Base-by-base conservation (phyloP, 2,888 invertebrate genomes). In the Aphodius sticticus region DNA sequence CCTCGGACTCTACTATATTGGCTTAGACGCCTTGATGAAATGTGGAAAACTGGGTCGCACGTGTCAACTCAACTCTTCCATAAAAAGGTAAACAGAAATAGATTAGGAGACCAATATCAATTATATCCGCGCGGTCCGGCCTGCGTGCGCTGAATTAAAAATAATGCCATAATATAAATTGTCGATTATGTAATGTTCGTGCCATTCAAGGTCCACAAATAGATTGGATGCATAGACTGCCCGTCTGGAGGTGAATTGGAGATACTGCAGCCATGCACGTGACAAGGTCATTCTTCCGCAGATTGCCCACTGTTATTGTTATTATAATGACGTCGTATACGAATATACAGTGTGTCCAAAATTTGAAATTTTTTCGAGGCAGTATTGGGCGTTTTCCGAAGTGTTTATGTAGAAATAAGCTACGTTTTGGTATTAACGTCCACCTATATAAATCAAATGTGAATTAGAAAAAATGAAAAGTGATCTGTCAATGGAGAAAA, bases 211-310 rank as follows among this genome's bases (percentile, higher is more conserved):
- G 81, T 81, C 82, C 84, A 83, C 83, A 84, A 84, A 84, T 84
- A 84, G 81, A 82, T 82, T 80, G 81, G 81, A 79, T 82, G 81
- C 81, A 81, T 82, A 83, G 84, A 83, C 84, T 83, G 83, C 69
- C 82, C 84, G 85, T 85, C 85, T 85, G 82, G 85, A 84, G 84
- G 85, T 84, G 85, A 85, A 83, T 84, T 84, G 82, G 83, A 84
- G 83, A 83, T 83, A 84, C 83, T 84, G 83, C 83, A 81, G 76
- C 83, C 83, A 84, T 83, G 83, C 84, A 84, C 85, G 85, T 85
- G 85, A 84, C 85, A 85, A 85, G 84, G 84, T 83, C 85, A 84
- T 81, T 83, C 81, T 81, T 80, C 79, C 76, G 77, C 80, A 80
- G 16, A 35, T 14, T 53, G 69, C 16, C 69, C 76, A 72, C 26